phyloP scores from a whole-genome alignment of 1,140 invertebrate species.

The Tetragnatha versicolor region DNA sequence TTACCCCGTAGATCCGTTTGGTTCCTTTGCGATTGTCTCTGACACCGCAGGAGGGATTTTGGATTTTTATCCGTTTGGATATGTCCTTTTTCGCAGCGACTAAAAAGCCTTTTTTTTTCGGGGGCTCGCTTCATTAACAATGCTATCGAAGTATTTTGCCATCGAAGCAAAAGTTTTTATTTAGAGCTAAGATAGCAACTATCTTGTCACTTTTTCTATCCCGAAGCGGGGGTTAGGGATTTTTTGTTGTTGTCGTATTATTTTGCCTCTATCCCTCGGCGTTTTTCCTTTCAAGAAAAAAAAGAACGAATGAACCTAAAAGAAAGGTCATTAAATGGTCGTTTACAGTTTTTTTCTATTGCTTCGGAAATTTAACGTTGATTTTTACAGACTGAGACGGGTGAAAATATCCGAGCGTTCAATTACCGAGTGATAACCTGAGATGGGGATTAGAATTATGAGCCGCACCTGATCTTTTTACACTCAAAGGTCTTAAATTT shows the following conservation, averaged over 20 bases:
- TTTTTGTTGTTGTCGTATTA: neutral
- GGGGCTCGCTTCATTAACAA: slow-evolving; percentile 38
- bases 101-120: neutral
- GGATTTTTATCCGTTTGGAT: too few relatives aligned
- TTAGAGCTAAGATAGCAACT: slow-evolving; percentile 12
- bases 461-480: too few relatives aligned
- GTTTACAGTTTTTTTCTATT: neutral
- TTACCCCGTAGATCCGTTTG: neutral
- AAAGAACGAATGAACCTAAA: neutral
- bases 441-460: too few relatives aligned
- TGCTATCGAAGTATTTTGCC: slow-evolving; percentile 41
- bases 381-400: too few relatives aligned
- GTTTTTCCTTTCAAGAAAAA: neutral
- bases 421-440: too few relatives aligned
- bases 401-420: too few relatives aligned
- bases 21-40: slow-evolving; percentile 14
- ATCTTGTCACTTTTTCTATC: slow-evolving; percentile 16
- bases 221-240: neutral
- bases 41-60: neutral
- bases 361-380: too few relatives aligned
- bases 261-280: too few relatives aligned
- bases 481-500: too few relatives aligned
- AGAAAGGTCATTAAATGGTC: slow-evolving; percentile 40
- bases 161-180: slow-evolving; percentile 25
- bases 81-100: neutral